A percentile compares a stretch with the other conserved stretches of the same genome.
phyloP scores from a whole-genome alignment of 2,797 vertebrate genomes.

The Pipistrellus pipistrellus region DNA sequence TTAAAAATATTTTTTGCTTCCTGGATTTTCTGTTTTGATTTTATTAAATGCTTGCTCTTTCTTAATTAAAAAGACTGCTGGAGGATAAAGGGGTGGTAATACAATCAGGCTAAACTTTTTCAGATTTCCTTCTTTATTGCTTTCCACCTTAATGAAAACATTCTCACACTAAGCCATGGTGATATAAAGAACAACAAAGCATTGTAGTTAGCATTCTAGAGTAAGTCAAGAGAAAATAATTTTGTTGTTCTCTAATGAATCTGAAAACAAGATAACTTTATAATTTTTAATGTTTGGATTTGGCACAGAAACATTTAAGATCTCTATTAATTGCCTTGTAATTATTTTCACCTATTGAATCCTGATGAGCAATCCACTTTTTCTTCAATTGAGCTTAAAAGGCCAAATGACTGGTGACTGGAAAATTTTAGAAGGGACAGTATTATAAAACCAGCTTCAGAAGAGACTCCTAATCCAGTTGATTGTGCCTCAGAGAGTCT shows the following conservation, averaged over 20 bases:
- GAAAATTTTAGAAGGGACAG: slow-evolving; percentile 68
- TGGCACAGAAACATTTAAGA: slow-evolving; percentile 32
- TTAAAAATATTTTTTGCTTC: slow-evolving; percentile 68
- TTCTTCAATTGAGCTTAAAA: slow-evolving; percentile 35
- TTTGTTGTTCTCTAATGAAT: slow-evolving; percentile 40
- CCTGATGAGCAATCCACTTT: not conserved
- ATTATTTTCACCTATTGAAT: slow-evolving; percentile 64
- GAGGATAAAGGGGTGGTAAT: slow-evolving; percentile 78
- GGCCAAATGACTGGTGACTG: slow-evolving; percentile 53
- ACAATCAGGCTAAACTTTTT: slow-evolving; percentile 79
- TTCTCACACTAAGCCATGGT: slow-evolving; percentile 78
- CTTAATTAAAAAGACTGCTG: slow-evolving; percentile 77
- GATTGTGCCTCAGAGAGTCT: slow-evolving; percentile 81
- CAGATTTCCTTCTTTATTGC: slow-evolving; percentile 80
- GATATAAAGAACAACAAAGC: slow-evolving; percentile 64
- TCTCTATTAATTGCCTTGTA: slow-evolving; percentile 47
- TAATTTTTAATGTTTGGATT: slow-evolving; percentile 18
- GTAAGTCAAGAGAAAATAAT: slow-evolving; percentile 46
- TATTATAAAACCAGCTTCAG: slow-evolving; percentile 68
- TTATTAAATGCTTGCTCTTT: slow-evolving; percentile 74
- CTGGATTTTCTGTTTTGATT: slow-evolving; percentile 74
- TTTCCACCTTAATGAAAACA: slow-evolving; percentile 83
- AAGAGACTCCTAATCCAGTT: slow-evolving; percentile 75
- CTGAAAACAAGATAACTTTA: slow-evolving; percentile 18
- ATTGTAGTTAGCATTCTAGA: slow-evolving; percentile 55